A percentile compares a stretch with the other conserved stretches of the same genome.
Evolutionary conservation across 2,113 vertebrate species (phyloP).

Genomic region (Myanophis thanlyinensis): DNA sequence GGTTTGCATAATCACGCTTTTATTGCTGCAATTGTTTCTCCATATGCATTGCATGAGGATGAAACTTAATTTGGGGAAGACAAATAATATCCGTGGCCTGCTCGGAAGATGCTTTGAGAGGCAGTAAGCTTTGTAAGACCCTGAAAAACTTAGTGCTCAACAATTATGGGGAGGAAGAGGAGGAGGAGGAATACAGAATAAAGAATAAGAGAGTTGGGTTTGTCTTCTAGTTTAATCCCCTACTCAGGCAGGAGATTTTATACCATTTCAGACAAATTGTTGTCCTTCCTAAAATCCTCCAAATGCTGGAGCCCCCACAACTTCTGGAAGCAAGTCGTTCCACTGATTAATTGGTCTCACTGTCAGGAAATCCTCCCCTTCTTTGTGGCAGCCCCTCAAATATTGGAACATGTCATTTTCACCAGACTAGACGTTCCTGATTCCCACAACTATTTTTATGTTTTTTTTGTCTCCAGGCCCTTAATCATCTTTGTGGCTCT

Average conservation of each 20-base stretch:
- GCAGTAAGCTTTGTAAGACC: conserved; percentile 21
- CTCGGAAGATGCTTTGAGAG: conserved; percentile 12
- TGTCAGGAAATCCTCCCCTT: no score
- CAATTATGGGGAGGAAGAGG: not conserved
- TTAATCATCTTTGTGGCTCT: not conserved
- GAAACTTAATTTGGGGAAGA: conserved; percentile 53
- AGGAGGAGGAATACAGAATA: not conserved
- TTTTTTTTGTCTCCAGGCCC: not conserved
- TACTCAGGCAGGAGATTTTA: not conserved
- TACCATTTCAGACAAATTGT: not conserved
- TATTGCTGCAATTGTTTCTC: conserved; percentile 41
- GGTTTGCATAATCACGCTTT: conserved; percentile 47
- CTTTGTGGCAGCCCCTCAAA: no score
- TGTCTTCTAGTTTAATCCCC: not conserved
- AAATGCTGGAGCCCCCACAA: not conserved
- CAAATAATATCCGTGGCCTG: conserved; percentile 3
- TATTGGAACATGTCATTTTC: no score
- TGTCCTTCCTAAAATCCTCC: not conserved
- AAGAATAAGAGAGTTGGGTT: not conserved
- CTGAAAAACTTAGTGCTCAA: not conserved
- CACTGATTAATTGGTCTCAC: no score
- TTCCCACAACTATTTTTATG: not conserved
- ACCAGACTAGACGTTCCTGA: no score
- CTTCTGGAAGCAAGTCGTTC: no score
- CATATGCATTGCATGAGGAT: conserved; percentile 20